Evolutionary conservation across 2,888 invertebrate genomes (phyloP), one percentile per base, ranked within the genome.

Genomic region (Hoplodrina ambigua): DNA sequence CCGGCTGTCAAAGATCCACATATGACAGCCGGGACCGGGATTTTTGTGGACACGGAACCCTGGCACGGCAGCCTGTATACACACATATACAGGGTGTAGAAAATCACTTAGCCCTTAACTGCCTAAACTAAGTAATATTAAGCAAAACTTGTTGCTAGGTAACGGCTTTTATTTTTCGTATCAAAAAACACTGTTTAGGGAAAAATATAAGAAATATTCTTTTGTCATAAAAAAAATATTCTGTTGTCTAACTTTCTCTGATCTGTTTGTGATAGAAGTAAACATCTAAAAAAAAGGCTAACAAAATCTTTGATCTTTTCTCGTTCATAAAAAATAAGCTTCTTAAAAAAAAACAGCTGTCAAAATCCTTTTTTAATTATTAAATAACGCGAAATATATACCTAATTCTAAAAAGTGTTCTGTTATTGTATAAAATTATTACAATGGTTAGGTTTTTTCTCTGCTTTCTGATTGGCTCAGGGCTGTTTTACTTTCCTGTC

Each of bases 401-500:
- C 17, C 25, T 60, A 64, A 68, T 19, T 63, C n/a, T 44, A 33
- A 63, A 72, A 62, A 62, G 11, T 19, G 15, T 50, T 44, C 52
- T 74, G 61, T 75, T 70, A 61, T 69, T 57, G 8, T 65, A 61
- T 13, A 30, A 55, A 78, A 78, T 74, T 76, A 61, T 67, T 71
- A 74, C 41, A 74, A 72, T 64, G 59, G n/a, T 30, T 44, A 53
- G 25, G 46, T 25, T 59, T 75, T 65, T 25, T 20, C n/a, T 20
- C 15, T 50, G 41, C 49, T 25, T 41, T 19, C 15, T 72, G 73
- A 85, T 82, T 83, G 70, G 80, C 85, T 84, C n/a, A 19, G 25
- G 80, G 83, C 80, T 73, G 78, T 81, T 79, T 75, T 62, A 64
- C 63, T 64, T 63, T 37, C 4, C 54, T 61, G 73, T 76, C 72